A percentile compares a stretch with the other conserved stretches of the same genome.
Conservation (phyloP, 2,888 invertebrate genomes). For the Noctua pronuba region DNA sequence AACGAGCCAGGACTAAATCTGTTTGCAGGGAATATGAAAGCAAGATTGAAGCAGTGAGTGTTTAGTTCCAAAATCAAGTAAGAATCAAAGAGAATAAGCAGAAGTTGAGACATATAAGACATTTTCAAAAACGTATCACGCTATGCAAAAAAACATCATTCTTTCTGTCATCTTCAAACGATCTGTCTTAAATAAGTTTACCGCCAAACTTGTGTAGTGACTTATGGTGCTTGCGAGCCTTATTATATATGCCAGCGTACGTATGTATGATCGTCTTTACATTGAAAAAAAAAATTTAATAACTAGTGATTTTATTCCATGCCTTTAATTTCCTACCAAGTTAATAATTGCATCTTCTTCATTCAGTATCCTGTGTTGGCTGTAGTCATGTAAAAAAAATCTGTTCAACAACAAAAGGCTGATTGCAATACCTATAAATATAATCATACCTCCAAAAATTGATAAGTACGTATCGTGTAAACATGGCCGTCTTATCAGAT, state of each 20-base stretch:
- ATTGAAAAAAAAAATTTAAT: neutral
- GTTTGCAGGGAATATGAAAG: neutral
- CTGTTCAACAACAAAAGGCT: neutral
- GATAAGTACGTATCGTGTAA: neutral
- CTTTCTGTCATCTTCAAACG: no score
- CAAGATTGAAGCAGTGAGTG: conserved; percentile 4
- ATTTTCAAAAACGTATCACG: no score
- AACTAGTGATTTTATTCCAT: neutral
- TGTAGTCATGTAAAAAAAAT: neutral
- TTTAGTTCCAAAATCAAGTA: neutral
- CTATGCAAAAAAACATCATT: no score
- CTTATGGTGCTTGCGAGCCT: neutral
- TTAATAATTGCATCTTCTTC: neutral
- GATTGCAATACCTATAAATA: neutral
- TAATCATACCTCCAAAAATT: neutral
- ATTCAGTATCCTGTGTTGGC: neutral
- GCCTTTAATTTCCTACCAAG: neutral
- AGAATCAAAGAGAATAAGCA: neutral
- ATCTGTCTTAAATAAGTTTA: no score
- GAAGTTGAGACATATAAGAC: neutral
- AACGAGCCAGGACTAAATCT: conserved; percentile 14
- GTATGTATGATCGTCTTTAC: no score
- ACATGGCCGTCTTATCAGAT: conserved; percentile 9
- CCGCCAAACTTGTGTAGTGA: neutral
- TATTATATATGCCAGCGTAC: no score